Evolutionary conservation across 1,140 invertebrate species (phyloP), one percentile per base, ranked within the genome.

Genomic region (Druon quercuslanigerum): DNA sequence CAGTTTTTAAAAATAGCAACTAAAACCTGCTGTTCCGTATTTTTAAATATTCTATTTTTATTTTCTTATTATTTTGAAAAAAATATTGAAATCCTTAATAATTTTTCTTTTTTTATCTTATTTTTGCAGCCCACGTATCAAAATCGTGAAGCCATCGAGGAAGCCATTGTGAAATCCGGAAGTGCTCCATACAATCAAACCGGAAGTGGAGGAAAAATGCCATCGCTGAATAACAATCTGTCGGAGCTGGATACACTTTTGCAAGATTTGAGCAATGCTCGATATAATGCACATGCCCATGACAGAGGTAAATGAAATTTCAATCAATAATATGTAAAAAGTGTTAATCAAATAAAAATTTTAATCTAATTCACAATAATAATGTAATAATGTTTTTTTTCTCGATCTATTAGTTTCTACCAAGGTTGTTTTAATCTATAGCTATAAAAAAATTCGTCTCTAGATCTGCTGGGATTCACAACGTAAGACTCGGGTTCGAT

Each of bases 211-310:
- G 87, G 87, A 6, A 92, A 92, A 83, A 90, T 92, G 86, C 92
- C 92, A 33, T 92, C 92, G 2, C 92, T 95, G 33, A 95, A 94
- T 84, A 95, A 95, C 56, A 98, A 98, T 91, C 92, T 98, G 25
- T 97, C 96, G 0, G 97, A 99, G 92, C 89, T 99, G 84, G 97
- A 99, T 90, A 96, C 95, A 33, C 92, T 99, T 66, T 92, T 99
- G 74, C 95, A 98, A 87, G 97, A 98, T 90, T 92, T 99, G 79
- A 98, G 97, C 92, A 95, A 96, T 84, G 96, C 96, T 0, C 94
- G 95, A 73, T 97, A 96, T 86, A 94, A 91, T 77, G 80, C 88
- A 20, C 86, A 91, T 13, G 83, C 85, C 75, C 83, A 87, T 46
- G 90, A 90, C 73, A 84, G 88, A 87, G 90, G 90, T 88, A 79